Percentiles rank a stretch among this genome's conserved stretches.
Conservation (phyloP, 2,888 invertebrate genomes). For the Pristionchus entomophagus region DNA sequence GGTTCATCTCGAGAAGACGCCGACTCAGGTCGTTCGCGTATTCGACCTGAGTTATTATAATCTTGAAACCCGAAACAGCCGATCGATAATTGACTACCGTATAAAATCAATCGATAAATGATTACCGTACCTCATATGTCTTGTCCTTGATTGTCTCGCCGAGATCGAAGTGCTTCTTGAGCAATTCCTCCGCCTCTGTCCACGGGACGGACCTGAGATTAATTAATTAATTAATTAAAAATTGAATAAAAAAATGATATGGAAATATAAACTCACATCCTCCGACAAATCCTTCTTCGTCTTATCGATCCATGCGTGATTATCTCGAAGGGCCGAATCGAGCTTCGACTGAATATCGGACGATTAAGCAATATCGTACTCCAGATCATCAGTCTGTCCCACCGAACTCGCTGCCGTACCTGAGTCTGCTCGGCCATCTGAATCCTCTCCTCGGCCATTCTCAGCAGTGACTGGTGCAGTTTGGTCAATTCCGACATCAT, state of each 20-base stretch:
- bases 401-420: slow-evolving; percentile 81
- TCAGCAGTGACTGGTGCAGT: slow-evolving; percentile 88
- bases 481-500: slow-evolving; percentile 89
- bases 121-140: slow-evolving; percentile 60
- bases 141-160: slow-evolving; percentile 81
- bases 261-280: slow-evolving; percentile 49
- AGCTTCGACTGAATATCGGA: slow-evolving; percentile 88
- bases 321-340: slow-evolving; percentile 77
- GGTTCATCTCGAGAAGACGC: slow-evolving; percentile 82
- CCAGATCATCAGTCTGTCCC: not conserved
- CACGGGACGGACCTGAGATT: slow-evolving; percentile 53
- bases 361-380: not conserved
- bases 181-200: slow-evolving; percentile 89
- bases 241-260: not conserved
- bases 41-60: slow-evolving; percentile 80
- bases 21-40: slow-evolving; percentile 85
- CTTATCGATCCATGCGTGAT: slow-evolving; percentile 63
- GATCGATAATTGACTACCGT: not conserved
- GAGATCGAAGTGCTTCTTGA: slow-evolving; percentile 92
- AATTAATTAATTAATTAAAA: not conserved
- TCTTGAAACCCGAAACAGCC: not conserved
- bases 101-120: not conserved
- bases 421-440: slow-evolving; percentile 92
- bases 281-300: slow-evolving; percentile 62
- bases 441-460: slow-evolving; percentile 88